Evolutionary conservation across 2,797 vertebrate species (phyloP).

Genomic region (Amniataba percoides): DNA sequence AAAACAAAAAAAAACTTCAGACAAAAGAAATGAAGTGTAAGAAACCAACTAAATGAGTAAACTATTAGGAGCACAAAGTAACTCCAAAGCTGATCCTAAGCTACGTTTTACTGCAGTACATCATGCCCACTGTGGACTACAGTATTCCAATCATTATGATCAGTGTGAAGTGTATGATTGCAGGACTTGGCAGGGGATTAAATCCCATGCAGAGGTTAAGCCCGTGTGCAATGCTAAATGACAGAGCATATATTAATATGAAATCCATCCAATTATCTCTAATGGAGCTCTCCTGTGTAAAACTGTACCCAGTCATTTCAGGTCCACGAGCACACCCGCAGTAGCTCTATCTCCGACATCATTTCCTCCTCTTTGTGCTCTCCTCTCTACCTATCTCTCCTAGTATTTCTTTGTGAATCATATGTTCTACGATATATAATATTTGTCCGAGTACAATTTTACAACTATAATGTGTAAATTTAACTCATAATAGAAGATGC

Average conservation of each 20-base stretch:
- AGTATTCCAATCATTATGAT: constrained; percentile 66
- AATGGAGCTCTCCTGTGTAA: constrained; percentile 76
- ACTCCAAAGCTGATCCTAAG: not conserved
- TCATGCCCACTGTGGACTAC: constrained; percentile 21
- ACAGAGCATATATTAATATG: constrained; percentile 81
- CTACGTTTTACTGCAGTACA: constrained; percentile 4
- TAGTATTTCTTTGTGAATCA: constrained; percentile 20
- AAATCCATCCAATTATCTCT: constrained; percentile 81
- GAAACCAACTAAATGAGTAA: not conserved
- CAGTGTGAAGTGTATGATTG: constrained; percentile 75
- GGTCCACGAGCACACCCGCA: constrained; percentile 65
- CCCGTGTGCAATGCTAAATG: constrained; percentile 78
- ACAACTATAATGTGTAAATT: constrained; percentile 4
- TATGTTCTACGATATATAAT: not conserved
- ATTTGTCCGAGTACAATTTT: constrained; percentile 18
- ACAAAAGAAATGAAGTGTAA: too few relatives aligned
- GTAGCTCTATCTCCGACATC: constrained; percentile 30
- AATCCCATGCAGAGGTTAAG: constrained; percentile 79
- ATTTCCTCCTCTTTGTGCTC: constrained; percentile 40
- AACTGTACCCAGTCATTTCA: constrained; percentile 74
- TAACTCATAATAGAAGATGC: constrained; percentile 9
- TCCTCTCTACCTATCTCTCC: not conserved
- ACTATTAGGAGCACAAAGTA: not conserved
- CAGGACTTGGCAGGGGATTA: constrained; percentile 74
- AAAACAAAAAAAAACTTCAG: not conserved